Evolutionary conservation across 92 coral and sea anemone species (phyloP), one percentile per base, ranked within the genome.

Genomic region (Palythoa grandiflora): DNA sequence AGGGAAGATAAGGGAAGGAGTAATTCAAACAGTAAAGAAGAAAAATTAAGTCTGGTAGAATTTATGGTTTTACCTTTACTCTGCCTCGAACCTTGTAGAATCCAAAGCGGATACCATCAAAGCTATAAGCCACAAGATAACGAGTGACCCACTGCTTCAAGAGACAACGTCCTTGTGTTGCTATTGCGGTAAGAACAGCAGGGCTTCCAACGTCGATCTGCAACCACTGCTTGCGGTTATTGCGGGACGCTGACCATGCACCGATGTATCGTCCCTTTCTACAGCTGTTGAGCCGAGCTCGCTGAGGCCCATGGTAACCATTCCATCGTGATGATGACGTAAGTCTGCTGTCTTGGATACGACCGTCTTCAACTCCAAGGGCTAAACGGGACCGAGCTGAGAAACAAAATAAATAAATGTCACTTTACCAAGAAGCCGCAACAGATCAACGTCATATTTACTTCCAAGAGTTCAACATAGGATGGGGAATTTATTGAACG

Each of bases 161-260:
- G 36, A 83, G 92, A 61, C 91, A 92, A 6, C 98, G 96, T 16
- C 98, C 98, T 68, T 96, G 98, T 0, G 94, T 92, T 9, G 93
- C 98, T 4, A 92, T 88, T 17, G 93, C 98, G 51, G 88, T 85
- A 40, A 96, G 77, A n/a, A 44, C 17, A 2, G 96, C 96, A 21
- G 39, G 80, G 2, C 47, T 55, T 9, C 98, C 94, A 60, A 92
- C 72, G 83, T 96, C 93, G 51, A 96, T 89, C 84, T 90, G 89
- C 28, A 96, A 90, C 99, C 99, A 96, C 72, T 96, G 95, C 79
- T 83, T 86, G 52, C 76, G 79, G 87, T 83, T 89, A 66, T 91
- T 90, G 1, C 73, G 86, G 21, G 89, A 77, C 6, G 98, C 95
- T 11, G 98, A 95, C 99, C 99, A 96, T 9, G 94, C 94, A 5